Evolutionary conservation across 1,140 invertebrate species (phyloP), one percentile per base, ranked within the genome.

Genomic region (Lordiphosa clarofinis): DNA sequence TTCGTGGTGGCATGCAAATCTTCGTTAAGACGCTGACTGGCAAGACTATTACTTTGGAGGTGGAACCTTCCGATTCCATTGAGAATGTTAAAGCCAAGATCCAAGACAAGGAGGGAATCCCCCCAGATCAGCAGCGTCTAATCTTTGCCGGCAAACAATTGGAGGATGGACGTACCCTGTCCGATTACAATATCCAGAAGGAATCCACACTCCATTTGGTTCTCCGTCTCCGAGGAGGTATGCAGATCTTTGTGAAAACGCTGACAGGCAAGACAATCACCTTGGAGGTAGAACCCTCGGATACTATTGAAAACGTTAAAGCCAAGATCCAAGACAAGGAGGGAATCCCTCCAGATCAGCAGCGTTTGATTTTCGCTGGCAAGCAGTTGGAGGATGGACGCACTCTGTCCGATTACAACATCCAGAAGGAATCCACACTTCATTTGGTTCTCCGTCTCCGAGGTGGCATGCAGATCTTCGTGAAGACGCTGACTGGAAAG

Each of bases 221-320:
- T 7, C 90, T 96, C 4, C 92, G 95, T 90, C 91, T 96, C 38
- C 91, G 95, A 91, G 92, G 95, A 93, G 94, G 95, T 91, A 98
- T 99, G 96, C 96, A 93, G 8, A 73, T 74, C 50, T 74, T 69
- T 49, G 96, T 97, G 5, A 97, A 97, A 90, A 97, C 96, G 67
- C 91, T 97, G 38, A 97, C 96, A 64, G 96, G 96, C 38, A 98
- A 97, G 90, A 97, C 95, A 89, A 97, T 97, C 90, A 97, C 96
- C 47, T 72, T 95, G 12, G 94, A 94, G 69, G 93, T 94, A 2
- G 93, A 94, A 68, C 90, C 93, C 2, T 92, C 91, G 36, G 94
- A 95, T 61, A 93, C 94, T 0, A 94, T 94, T 81, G 93, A 94
- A 71, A 94, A 94, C 87, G 93, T 94, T 0, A 94, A 94, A 53